Evolutionary conservation across 2,888 invertebrate genomes (phyloP).

Genomic region (Xylota sylvarum): DNA sequence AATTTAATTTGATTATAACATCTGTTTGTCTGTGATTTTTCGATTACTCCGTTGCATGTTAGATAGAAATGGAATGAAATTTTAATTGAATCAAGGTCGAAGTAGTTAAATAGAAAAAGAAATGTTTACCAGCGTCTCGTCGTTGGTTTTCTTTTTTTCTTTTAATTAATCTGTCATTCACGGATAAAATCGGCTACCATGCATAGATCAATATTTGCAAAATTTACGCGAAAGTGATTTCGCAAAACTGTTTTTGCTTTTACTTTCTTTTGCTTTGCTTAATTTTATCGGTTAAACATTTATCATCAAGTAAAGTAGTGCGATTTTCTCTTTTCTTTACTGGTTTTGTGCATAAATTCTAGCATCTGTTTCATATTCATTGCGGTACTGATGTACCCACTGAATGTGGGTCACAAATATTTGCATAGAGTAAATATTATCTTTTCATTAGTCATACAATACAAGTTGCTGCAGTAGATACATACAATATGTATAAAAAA

Average conservation of each 20-base stretch:
- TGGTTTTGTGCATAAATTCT: not conserved
- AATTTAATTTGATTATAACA: conserved; percentile 37
- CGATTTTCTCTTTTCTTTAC: not conserved
- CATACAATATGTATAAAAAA: no score
- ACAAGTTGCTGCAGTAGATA: conserved; percentile 20
- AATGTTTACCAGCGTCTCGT: not conserved
- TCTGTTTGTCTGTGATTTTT: conserved; percentile 26
- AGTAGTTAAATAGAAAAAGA: conserved; percentile 13
- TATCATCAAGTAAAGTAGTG: not conserved
- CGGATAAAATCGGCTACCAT: not conserved
- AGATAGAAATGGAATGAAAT: conserved; percentile 22
- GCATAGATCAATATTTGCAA: conserved; percentile 4
- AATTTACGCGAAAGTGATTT: conserved; percentile 13
- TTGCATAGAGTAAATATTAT: conserved; percentile 31
- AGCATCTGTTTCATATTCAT: not conserved
- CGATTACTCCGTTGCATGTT: conserved; percentile 8
- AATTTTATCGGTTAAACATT: not conserved
- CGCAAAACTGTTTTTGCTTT: conserved; percentile 13
- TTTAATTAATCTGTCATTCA: not conserved
- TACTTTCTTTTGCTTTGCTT: not conserved
- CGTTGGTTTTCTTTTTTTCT: not conserved
- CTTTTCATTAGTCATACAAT: not conserved
- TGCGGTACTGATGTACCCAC: not conserved
- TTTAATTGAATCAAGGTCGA: conserved; percentile 30
- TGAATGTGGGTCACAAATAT: conserved; percentile 40